A percentile compares a stretch with the other conserved stretches of the same genome.
Evolutionary conservation across 2,113 vertebrate species (phyloP).

Genomic region (Scatophagus argus): DNA sequence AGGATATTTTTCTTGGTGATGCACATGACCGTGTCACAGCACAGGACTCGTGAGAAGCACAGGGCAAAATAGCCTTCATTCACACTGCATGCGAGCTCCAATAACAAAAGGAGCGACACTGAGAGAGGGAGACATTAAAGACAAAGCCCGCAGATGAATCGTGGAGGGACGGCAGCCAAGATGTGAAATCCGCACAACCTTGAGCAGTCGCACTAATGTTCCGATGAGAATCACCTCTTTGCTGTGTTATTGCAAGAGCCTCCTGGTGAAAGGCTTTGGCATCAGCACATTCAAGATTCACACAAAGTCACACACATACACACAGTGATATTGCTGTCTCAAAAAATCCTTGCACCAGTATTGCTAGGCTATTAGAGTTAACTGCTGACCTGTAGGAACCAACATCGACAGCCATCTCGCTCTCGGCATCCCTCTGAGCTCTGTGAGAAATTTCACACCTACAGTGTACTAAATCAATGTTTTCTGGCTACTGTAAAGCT

Average conservation of each 20-base stretch:
- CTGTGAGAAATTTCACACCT: conserved; percentile 17
- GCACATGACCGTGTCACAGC: conserved; percentile 9
- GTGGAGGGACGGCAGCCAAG: conserved; percentile 34
- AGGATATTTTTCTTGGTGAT: conserved; percentile 2
- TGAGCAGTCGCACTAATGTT: conserved; percentile 26
- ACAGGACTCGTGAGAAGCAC: background rate
- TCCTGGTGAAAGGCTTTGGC: conserved; percentile 26
- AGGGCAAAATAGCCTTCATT: background rate
- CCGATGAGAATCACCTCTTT: conserved; percentile 49
- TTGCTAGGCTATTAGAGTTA: conserved; percentile 47
- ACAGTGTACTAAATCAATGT: background rate
- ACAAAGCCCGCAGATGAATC: conserved; percentile 42
- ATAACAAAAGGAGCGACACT: conserved; percentile 25
- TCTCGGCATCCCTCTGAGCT: conserved; percentile 19
- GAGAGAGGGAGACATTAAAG: conserved; percentile 15
- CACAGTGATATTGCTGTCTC: conserved; percentile 18
- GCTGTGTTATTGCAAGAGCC: conserved; percentile 36
- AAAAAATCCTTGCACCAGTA: conserved; percentile 36
- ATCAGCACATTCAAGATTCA: conserved; percentile 42
- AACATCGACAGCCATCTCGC: conserved; percentile 39
- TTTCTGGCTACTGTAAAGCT: background rate
- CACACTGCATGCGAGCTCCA: conserved; percentile 2
- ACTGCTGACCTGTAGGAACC: conserved; percentile 62
- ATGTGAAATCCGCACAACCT: conserved; percentile 25
- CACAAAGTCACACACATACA: conserved; percentile 13